Conservation (phyloP, 1,140 invertebrate species). For the Whitmania pigra region DNA sequence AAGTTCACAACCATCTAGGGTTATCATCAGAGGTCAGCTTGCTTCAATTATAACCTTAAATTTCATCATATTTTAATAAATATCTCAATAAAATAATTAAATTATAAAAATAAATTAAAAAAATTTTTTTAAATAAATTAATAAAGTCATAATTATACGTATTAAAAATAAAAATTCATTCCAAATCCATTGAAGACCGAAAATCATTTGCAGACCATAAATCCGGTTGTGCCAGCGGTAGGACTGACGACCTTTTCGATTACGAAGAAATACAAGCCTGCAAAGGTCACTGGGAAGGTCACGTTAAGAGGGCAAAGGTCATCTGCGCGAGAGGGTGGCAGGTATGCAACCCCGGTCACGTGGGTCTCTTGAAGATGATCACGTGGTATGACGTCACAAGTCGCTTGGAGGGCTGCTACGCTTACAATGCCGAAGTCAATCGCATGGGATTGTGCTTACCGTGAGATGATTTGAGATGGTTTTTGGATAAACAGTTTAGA, state of each 20-base stretch:
- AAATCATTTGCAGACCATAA: constrained; percentile 28
- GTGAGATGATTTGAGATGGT: constrained; percentile 21
- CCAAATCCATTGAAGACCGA: no score
- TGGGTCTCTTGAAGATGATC: constrained; percentile 27
- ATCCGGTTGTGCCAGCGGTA: constrained; percentile 33
- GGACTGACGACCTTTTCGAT: constrained; percentile 30
- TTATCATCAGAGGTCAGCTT: constrained; percentile 33
- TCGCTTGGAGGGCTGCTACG: constrained; percentile 34
- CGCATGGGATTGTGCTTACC: constrained; percentile 36
- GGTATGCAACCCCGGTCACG: constrained; percentile 33
- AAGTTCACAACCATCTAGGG: constrained; percentile 33
- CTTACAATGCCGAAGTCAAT: constrained; percentile 34
- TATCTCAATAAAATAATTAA: no score
- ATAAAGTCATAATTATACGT: no score
- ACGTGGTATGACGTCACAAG: constrained; percentile 32
- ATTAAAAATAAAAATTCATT: no score
- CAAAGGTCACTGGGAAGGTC: constrained; percentile 34
- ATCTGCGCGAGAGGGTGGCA: constrained; percentile 35
- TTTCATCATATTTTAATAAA: no score
- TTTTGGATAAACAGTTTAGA: no score
- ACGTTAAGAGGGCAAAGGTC: constrained; percentile 29
- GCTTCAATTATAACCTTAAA: no score
- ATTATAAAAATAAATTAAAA: no score
- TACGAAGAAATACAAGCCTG: constrained; percentile 34
- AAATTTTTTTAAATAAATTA: no score